These are phyloP conservation scores for Bemisia tabaci DNA, from an alignment of 1,140 invertebrate species.

Conservation along the genomic window DNA sequence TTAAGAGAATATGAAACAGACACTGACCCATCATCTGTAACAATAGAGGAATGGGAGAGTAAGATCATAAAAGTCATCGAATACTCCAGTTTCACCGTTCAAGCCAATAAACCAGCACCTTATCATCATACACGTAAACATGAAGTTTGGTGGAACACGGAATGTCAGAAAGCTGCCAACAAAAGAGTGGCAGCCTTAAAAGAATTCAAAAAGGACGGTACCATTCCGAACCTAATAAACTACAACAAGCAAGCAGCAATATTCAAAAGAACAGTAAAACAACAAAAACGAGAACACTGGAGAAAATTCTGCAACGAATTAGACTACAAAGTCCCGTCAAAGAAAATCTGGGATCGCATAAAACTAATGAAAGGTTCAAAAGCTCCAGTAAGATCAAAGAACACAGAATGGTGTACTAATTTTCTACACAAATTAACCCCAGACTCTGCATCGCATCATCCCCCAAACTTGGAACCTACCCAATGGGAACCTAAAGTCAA, in stretches of 20 bases:
- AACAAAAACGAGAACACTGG: background rate
- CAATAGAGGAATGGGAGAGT: background rate
- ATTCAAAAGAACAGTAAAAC: background rate
- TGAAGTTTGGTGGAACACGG: background rate
- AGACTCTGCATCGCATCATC: no score
- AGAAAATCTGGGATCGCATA: background rate
- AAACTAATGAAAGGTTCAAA: background rate
- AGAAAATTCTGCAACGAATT: background rate
- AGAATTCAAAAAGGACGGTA: background rate
- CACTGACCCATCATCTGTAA: background rate
- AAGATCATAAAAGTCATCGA: background rate
- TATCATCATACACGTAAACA: background rate
- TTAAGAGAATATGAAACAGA: background rate
- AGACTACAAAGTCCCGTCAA: background rate
- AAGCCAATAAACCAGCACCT: background rate
- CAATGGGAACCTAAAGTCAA: no score
- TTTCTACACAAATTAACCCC: background rate
- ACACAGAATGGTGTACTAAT: background rate
- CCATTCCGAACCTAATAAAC: background rate
- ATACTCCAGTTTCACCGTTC: no score
- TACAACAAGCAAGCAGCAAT: background rate
- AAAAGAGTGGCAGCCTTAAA: background rate
- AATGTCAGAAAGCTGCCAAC: background rate
- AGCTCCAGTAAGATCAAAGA: background rate
- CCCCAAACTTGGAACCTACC: no score